These are phyloP conservation scores for Aphelocoma californica DNA, from an alignment of 2,797 vertebrate species.

Conservation along the genomic window DNA sequence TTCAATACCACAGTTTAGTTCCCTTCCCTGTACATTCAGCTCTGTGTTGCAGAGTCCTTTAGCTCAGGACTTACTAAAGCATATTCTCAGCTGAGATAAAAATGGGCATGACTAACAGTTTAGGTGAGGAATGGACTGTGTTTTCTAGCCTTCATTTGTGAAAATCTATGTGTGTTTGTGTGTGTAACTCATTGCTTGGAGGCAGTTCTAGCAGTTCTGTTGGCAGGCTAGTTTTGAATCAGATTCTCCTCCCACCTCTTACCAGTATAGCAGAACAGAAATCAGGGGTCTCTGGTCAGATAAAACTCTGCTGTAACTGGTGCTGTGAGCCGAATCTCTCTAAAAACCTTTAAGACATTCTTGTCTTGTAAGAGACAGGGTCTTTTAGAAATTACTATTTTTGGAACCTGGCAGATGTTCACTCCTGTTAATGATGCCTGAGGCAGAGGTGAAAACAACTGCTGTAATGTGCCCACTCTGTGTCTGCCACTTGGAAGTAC, in stretches of 20 bases:
- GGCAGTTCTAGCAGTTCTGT: neutral
- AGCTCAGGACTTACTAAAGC: neutral
- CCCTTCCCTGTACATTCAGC: neutral
- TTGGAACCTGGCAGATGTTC: neutral
- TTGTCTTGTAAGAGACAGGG: neutral
- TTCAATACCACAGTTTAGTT: neutral
- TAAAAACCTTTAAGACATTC: neutral
- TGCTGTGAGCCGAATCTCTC: neutral
- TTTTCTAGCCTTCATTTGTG: neutral
- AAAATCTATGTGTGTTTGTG: neutral
- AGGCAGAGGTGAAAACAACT: neutral
- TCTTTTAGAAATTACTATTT: neutral
- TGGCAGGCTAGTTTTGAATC: neutral
- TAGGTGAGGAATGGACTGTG: neutral
- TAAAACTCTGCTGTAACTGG: neutral
- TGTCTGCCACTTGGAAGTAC: neutral
- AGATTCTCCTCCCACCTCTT: neutral
- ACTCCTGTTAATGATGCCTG: neutral
- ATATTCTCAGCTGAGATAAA: neutral
- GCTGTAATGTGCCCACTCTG: neutral
- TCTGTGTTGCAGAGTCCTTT: neutral
- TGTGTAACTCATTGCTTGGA: neutral
- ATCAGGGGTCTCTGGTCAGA: neutral
- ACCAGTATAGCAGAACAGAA: neutral
- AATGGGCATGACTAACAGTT: neutral